Evolutionary conservation across 1,140 invertebrate genomes (phyloP).

Genomic region (Habropoda laboriosa): DNA sequence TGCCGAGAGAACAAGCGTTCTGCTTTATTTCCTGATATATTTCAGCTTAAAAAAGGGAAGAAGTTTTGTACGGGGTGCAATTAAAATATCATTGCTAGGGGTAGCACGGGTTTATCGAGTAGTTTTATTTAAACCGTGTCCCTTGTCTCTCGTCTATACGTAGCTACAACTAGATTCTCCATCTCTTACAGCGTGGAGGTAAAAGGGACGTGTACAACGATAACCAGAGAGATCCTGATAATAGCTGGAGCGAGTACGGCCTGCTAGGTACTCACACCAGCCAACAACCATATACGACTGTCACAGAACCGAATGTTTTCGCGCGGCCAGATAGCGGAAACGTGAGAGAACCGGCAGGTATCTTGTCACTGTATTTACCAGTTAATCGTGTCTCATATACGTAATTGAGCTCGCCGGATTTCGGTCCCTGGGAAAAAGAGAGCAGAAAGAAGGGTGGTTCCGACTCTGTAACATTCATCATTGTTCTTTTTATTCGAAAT

Average conservation of each 20-base stretch:
- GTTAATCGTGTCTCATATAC: slow-evolving; percentile 3
- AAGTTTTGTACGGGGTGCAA: too few species aligned
- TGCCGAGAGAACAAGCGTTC: too few species aligned
- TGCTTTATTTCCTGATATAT: too few species aligned
- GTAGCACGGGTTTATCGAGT: background rate
- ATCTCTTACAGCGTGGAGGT: background rate
- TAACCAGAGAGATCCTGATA: slow-evolving; percentile 27
- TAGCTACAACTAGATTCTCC: background rate
- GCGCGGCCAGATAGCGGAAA: background rate
- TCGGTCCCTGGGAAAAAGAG: background rate
- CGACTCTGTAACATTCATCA: background rate
- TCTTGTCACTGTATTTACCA: background rate
- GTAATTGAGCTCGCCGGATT: background rate
- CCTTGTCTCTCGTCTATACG: background rate
- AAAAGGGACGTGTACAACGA: background rate
- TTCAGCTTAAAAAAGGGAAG: too few species aligned
- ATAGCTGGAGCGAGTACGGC: background rate
- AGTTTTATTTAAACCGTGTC: slow-evolving; percentile 20
- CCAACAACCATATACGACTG: too few species aligned
- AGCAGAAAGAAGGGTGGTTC: too few species aligned
- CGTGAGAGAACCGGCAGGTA: background rate
- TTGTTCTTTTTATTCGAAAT: background rate
- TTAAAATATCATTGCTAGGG: background rate
- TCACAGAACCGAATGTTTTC: background rate
- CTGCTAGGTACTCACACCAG: too few species aligned